Evolutionary conservation across 2,797 vertebrate species (phyloP).

Genomic region (Aeoliscus strigatus): DNA sequence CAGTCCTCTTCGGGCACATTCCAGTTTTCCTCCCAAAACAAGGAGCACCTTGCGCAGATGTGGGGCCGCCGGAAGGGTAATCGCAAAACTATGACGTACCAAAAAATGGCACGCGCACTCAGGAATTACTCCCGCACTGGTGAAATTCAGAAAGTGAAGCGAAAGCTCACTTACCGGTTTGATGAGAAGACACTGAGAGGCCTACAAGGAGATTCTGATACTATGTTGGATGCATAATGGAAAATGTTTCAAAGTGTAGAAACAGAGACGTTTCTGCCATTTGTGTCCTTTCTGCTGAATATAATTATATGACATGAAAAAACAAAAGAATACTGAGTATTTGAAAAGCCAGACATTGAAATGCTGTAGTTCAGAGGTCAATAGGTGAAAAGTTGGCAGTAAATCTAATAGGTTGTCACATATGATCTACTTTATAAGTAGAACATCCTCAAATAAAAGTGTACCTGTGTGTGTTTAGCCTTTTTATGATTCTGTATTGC

Average conservation of each 20-base stretch:
- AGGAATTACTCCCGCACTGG: conserved; percentile 79
- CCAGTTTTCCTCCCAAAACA: conserved; percentile 83
- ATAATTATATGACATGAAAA: conserved; percentile 19
- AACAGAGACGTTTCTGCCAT: no score
- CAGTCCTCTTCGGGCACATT: conserved; percentile 75
- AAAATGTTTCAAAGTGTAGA: not conserved
- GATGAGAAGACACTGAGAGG: conserved; percentile 71
- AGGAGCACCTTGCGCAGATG: conserved; percentile 76
- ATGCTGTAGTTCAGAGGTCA: conserved; percentile 6
- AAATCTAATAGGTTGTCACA: conserved; percentile 75
- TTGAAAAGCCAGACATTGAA: conserved; percentile 41
- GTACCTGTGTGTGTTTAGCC: conserved; percentile 12
- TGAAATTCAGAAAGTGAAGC: conserved; percentile 80
- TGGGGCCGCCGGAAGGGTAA: conserved; percentile 81
- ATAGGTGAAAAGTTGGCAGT: conserved; percentile 39
- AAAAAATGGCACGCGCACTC: conserved; percentile 81
- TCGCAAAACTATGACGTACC: conserved; percentile 83
- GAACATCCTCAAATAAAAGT: conserved; percentile 40
- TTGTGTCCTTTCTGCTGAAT: conserved; percentile 15
- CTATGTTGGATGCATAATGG: conserved; percentile 8
- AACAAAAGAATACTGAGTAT: conserved; percentile 77
- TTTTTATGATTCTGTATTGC: conserved; percentile 25
- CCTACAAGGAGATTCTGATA: conserved; percentile 53
- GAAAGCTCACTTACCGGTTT: conserved; percentile 79
- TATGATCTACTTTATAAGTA: conserved; percentile 78